A percentile compares a stretch with the other conserved stretches of the same genome.
phyloP scores from a whole-genome alignment of 2,888 invertebrate species.

The Andrena marginata region DNA sequence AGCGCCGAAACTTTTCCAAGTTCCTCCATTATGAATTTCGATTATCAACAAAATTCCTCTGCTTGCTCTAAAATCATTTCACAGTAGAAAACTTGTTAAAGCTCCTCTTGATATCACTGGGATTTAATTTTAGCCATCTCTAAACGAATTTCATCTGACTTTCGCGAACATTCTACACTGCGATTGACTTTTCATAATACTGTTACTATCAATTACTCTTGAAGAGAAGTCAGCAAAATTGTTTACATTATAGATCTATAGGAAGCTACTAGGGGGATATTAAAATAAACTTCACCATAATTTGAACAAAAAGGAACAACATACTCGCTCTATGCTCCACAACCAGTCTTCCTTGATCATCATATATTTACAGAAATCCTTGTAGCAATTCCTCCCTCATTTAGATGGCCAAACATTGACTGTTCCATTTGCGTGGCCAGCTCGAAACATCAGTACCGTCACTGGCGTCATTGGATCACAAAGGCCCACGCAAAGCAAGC shows the following conservation, averaged over 20 bases:
- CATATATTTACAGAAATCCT: not conserved
- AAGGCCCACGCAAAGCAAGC: conserved; percentile 34
- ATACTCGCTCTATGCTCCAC: no score
- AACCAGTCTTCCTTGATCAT: not conserved
- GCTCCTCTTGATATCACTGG: not conserved
- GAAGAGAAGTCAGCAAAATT: no score
- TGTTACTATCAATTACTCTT: no score
- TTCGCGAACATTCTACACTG: no score
- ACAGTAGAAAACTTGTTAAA: no score
- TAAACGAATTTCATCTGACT: no score
- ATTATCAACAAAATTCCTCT: not conserved
- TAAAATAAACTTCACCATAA: not conserved
- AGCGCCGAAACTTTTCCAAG: not conserved
- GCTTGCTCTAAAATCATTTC: no score
- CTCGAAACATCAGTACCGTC: conserved; percentile 7
- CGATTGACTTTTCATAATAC: no score
- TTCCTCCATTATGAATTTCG: not conserved
- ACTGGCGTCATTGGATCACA: conserved; percentile 33
- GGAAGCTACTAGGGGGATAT: no score
- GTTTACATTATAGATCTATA: no score
- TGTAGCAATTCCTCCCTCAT: conserved; percentile 9
- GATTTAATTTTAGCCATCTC: no score
- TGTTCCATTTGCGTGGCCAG: conserved; percentile 9
- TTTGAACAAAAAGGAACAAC: no score
- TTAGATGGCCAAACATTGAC: conserved; percentile 10